Evolutionary conservation across 2,797 vertebrate genomes (phyloP).

Genomic region (Parauchenoglanis ngamensis): DNA sequence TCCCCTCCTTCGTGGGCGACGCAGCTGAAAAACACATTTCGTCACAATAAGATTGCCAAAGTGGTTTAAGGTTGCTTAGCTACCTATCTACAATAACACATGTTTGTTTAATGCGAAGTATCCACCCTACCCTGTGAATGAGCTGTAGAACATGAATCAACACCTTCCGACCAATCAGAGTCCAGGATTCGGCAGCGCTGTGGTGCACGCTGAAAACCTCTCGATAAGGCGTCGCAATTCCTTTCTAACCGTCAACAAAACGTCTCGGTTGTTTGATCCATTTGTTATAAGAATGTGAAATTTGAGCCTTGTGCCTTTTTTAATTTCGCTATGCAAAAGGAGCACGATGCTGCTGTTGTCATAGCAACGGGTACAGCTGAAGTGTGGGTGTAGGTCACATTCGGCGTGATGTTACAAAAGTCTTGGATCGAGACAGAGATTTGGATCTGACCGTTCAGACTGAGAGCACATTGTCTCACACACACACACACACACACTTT

Average conservation of each 20-base stretch:
- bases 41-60: neutral
- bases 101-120: neutral
- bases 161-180: too few species aligned
- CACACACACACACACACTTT: neutral
- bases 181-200: too few species aligned
- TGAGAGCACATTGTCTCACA: neutral
- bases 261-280: neutral
- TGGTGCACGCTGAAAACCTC: neutral
- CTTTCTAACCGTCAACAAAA: neutral
- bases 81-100: neutral
- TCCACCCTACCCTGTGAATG: neutral
- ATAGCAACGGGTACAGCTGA: neutral
- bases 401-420: neutral
- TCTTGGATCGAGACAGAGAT: neutral
- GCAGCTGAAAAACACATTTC: neutral
- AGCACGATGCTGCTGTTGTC: conserved; percentile 12
- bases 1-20: neutral
- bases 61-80: neutral
- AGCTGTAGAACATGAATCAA: neutral
- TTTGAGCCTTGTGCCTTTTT: neutral
- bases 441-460: neutral
- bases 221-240: neutral
- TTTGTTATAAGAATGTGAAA: neutral
- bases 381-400: neutral
- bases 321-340: neutral